Evolutionary conservation across 2,797 vertebrate genomes (phyloP), one percentile per base, ranked within the genome.

Genomic region (Coregonus ussuriensis): DNA sequence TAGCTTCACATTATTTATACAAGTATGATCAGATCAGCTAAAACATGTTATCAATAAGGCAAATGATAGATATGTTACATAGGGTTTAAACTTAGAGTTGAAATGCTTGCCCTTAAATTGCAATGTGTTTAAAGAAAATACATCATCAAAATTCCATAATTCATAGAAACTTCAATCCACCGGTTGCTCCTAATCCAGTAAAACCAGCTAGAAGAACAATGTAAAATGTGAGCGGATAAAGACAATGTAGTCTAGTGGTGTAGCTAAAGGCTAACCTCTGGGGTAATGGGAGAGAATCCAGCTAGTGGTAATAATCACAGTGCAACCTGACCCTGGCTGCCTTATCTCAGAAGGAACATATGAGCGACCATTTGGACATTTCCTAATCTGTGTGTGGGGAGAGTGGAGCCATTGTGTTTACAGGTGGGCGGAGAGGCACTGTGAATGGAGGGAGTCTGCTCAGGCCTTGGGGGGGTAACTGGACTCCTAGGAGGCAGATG

Each of bases 311-410:
- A 11, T 92, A 90, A 91, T 91, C 89, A 79, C 25, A 80, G 89
- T 82, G 92, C 90, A 91, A 93, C 87, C 88, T 84, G 91, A 92
- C 90, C 83, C 69, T 15, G 41, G 25, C 15, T 76, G 53, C 25
- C 63, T 74, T 75, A 84, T 88, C 77, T 78, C 37, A 51, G 41
- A 81, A 69, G 82, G 80, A 91, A 92, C 91, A 89, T 90, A 88
- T 89, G 89, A 93, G 90, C 90, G 86, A 85, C 90, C 92, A 93
- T 88, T 93, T 83, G 89, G 89, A 92, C 86, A 86, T 90, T 89
- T 91, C 88, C 90, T 90, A 86, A 89, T 89, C 79, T 88, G 86
- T 71, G 82, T 74, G 87, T 80, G 89, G 89, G 89, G 83, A 89
- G 84, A 91, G 89, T 87, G 82, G 81, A 84, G 75, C 81, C 84